phyloP scores from a whole-genome alignment of 2,113 vertebrate genomes.

The Brachirus orientalis region DNA sequence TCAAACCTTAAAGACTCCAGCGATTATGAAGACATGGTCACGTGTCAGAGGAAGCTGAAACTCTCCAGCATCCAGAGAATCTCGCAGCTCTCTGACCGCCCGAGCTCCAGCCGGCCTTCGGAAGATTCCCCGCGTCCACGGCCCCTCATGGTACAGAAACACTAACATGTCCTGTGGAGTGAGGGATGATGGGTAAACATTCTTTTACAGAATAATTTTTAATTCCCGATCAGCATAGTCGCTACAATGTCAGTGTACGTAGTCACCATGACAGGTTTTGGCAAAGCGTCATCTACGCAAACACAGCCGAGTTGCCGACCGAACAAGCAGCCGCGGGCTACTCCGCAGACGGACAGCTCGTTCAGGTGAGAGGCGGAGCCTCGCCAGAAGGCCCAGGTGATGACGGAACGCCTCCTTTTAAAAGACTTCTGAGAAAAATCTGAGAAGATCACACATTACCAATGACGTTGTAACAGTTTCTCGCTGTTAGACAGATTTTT shows the following conservation, averaged over 20 bases:
- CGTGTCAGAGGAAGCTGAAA: constrained; percentile 84
- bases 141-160: constrained; percentile 91
- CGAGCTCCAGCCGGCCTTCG: constrained; percentile 91
- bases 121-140: constrained; percentile 93
- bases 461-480: too few relatives aligned
- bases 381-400: constrained; percentile 95
- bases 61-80: constrained; percentile 87
- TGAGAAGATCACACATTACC: constrained; percentile 37
- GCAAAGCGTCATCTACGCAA: constrained; percentile 88
- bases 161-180: constrained; percentile 89
- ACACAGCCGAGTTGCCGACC: constrained; percentile 85
- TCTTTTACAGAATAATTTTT: too few relatives aligned
- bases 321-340: constrained; percentile 85
- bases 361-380: constrained; percentile 87
- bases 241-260: neutral
- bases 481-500: too few relatives aligned
- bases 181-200: neutral
- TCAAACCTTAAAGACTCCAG: constrained; percentile 93
- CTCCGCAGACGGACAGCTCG: constrained; percentile 78
- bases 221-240: too few relatives aligned
- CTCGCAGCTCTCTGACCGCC: constrained; percentile 90
- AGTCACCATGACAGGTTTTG: constrained; percentile 92
- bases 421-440: constrained; percentile 87
- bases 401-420: constrained; percentile 90
- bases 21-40: constrained; percentile 91